A percentile compares a stretch with the other conserved stretches of the same genome.
These are phyloP conservation scores for Copidosoma aretas DNA, from an alignment of 2,888 invertebrate species.

Conservation along the genomic window DNA sequence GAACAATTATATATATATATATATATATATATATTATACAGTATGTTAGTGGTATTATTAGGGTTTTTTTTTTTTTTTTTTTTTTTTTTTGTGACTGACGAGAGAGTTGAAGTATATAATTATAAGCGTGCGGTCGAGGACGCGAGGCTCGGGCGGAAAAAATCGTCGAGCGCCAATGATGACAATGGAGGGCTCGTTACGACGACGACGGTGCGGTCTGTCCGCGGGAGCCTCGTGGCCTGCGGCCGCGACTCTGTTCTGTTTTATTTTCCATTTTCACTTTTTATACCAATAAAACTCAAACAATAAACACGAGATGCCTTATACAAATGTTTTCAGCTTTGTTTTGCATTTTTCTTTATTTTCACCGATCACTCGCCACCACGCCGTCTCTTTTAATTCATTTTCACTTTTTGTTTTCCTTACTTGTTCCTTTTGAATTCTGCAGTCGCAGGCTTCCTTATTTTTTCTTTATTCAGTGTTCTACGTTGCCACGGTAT, in stretches of 20 bases:
- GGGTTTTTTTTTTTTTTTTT: slow-evolving; percentile 25
- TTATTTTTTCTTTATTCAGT: slow-evolving; percentile 16
- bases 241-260: slow-evolving; percentile 31
- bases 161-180: not conserved
- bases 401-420: slow-evolving; percentile 1
- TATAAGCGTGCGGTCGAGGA: slow-evolving; percentile 2
- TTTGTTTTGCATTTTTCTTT: slow-evolving; percentile 33
- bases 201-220: not conserved
- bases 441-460: not conserved
- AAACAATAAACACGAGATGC: slow-evolving; percentile 49
- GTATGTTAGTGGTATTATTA: slow-evolving; percentile 24
- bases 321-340: slow-evolving; percentile 39
- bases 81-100: slow-evolving; percentile 30
- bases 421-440: slow-evolving; percentile 9
- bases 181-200: too few relatives aligned
- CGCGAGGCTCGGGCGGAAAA: slow-evolving; percentile 1
- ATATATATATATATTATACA: slow-evolving; percentile 15
- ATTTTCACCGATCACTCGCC: not conserved
- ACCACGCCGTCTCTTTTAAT: not conserved
- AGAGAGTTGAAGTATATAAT: slow-evolving; percentile 19
- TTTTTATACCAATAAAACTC: slow-evolving; percentile 54
- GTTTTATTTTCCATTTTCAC: slow-evolving; percentile 53
- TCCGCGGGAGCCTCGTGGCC: slow-evolving; percentile 23
- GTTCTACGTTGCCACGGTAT: slow-evolving; percentile 1
- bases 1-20: slow-evolving; percentile 9